These are phyloP conservation scores for Lasioglossum leucozonium DNA, from an alignment of 2,888 invertebrate genomes.

Conservation along the genomic window DNA sequence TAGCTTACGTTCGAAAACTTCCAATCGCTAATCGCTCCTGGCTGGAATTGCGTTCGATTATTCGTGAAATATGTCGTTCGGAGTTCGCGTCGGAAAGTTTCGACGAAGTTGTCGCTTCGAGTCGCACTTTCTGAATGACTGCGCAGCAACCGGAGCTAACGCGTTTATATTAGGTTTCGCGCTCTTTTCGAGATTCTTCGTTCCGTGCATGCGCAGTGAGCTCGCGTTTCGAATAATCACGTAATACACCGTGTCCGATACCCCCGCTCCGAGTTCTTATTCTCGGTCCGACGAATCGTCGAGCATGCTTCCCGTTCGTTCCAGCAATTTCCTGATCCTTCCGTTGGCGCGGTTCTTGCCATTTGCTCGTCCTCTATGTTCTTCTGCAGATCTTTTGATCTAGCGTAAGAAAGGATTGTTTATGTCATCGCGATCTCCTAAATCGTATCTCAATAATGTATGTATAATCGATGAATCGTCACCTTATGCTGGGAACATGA, in stretches of 20 bases:
- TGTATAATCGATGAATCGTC: neutral
- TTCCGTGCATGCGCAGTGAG: slow-evolving; percentile 33
- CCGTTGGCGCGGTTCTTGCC: neutral
- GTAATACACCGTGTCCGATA: neutral
- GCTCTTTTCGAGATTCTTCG: slow-evolving; percentile 68
- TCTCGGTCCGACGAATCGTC: neutral
- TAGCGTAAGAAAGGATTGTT: neutral
- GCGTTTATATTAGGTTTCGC: slow-evolving; percentile 61
- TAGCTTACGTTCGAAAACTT: neutral
- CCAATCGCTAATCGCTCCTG: neutral
- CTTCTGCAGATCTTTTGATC: neutral
- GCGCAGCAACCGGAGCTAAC: slow-evolving; percentile 31
- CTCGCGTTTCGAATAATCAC: neutral
- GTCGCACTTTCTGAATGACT: slow-evolving; percentile 54
- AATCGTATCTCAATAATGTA: neutral
- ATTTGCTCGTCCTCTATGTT: neutral
- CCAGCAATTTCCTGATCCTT: slow-evolving; percentile 15
- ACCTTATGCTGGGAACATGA: neutral
- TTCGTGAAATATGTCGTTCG: slow-evolving; percentile 19
- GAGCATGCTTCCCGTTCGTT: slow-evolving; percentile 26
- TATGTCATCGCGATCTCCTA: neutral
- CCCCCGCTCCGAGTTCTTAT: neutral
- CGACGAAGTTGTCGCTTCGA: neutral
- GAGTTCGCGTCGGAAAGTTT: neutral
- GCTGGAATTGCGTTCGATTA: neutral